These are phyloP conservation scores for Erebia ligea DNA, from an alignment of 2,888 invertebrate genomes.

Conservation along the genomic window DNA sequence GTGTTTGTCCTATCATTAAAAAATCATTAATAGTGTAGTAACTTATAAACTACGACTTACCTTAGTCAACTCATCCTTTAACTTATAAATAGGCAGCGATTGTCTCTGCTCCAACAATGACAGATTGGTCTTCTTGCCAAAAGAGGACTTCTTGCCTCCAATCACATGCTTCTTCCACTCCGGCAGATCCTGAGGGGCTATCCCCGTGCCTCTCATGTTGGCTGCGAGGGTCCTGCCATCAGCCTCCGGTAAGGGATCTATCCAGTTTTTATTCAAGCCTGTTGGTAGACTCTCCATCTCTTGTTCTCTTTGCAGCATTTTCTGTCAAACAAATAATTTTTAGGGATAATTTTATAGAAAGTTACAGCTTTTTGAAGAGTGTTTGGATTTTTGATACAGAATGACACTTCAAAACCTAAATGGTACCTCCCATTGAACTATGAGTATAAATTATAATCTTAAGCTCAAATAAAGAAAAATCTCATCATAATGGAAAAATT, in stretches of 20 bases:
- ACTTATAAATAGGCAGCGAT: constrained; percentile 97
- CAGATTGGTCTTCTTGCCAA: constrained; percentile 98
- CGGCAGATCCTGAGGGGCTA: constrained; percentile 94
- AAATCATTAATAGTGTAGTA: no score
- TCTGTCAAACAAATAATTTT: constrained; percentile 67
- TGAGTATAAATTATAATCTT: no score
- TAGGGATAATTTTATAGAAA: neutral
- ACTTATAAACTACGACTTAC: constrained; percentile 62
- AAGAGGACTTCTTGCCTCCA: constrained; percentile 98
- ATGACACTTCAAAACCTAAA: no score
- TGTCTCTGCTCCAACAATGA: constrained; percentile 97
- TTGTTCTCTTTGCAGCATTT: constrained; percentile 96
- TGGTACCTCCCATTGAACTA: no score
- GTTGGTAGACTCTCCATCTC: constrained; percentile 94
- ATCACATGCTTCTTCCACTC: constrained; percentile 99
- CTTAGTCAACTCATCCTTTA: constrained; percentile 96
- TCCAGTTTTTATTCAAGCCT: constrained; percentile 95
- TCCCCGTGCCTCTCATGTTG: constrained; percentile 92
- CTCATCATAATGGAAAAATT: no score
- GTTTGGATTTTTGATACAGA: no score
- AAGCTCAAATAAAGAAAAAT: no score
- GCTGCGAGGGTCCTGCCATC: constrained; percentile 88
- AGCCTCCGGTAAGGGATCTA: constrained; percentile 95
- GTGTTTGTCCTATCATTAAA: no score
- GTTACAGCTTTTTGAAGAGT: no score